These are phyloP conservation scores for Priocnemis perturbator DNA, from an alignment of 2,888 invertebrate genomes.

Conservation along the genomic window DNA sequence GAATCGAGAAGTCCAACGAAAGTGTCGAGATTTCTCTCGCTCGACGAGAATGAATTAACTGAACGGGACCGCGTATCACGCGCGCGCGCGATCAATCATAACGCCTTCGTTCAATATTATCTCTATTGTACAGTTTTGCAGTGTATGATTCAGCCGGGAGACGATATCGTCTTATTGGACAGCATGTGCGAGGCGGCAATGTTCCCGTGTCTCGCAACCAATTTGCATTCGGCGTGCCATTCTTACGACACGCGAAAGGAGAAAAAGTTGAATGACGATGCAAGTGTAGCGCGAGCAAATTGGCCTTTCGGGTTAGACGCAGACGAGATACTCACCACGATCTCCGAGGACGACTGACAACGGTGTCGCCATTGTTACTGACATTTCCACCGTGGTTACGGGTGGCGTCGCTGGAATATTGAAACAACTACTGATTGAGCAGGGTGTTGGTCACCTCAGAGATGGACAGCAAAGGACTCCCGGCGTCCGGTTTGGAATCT, in stretches of 20 bases:
- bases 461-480: constrained; percentile 86
- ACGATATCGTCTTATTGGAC: neutral
- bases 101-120: constrained; percentile 56
- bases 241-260: too few relatives aligned
- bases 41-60: too few relatives aligned
- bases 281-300: neutral
- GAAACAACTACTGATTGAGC: constrained; percentile 79
- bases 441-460: constrained; percentile 87
- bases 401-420: constrained; percentile 47
- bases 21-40: too few relatives aligned
- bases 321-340: constrained; percentile 47
- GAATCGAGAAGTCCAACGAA: too few relatives aligned
- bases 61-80: too few relatives aligned
- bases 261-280: too few relatives aligned
- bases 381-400: too few relatives aligned
- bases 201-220: too few relatives aligned
- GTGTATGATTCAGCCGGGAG: constrained; percentile 37
- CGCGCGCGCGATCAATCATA: too few relatives aligned
- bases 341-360: constrained; percentile 33
- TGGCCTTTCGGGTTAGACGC: neutral
- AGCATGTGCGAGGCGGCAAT: too few relatives aligned
- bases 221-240: too few relatives aligned
- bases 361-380: constrained; percentile 32
- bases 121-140: constrained; percentile 62
- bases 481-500: constrained; percentile 77